Conservation (phyloP, 2,797 vertebrate species). For the Cryptoblepharus egeriae region DNA sequence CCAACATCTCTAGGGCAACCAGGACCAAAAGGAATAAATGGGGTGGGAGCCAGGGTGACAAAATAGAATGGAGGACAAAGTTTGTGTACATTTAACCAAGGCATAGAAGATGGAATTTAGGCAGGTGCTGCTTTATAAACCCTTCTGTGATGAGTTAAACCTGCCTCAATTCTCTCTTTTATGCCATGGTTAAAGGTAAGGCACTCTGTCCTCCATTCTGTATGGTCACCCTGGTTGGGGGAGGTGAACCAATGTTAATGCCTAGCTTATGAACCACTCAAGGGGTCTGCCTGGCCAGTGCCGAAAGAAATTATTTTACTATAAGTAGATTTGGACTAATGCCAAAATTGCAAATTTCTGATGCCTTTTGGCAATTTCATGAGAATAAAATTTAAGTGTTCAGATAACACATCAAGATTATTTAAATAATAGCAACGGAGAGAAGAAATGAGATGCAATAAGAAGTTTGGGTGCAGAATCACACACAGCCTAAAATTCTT, state of each 20-base stretch:
- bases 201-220: too few species aligned
- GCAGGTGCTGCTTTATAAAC: too few species aligned
- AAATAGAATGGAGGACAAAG: too few species aligned
- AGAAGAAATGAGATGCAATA: neutral
- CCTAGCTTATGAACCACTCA: neutral
- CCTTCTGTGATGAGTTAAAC: too few species aligned
- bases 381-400: neutral
- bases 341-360: too few species aligned
- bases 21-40: neutral
- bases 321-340: neutral
- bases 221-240: too few species aligned
- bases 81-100: too few species aligned
- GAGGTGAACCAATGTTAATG: neutral
- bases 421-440: neutral
- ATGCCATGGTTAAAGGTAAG: too few species aligned
- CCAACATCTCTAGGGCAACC: neutral
- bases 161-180: too few species aligned
- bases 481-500: neutral
- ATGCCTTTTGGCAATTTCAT: neutral
- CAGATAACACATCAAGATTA: neutral
- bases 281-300: neutral
- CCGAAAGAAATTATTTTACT: neutral
- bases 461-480: slow-evolving; percentile 6
- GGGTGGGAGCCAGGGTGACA: too few species aligned
- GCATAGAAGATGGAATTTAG: too few species aligned